Base-by-base conservation (phyloP, 2,888 invertebrate genomes). In the Gordius sp. region DNA sequence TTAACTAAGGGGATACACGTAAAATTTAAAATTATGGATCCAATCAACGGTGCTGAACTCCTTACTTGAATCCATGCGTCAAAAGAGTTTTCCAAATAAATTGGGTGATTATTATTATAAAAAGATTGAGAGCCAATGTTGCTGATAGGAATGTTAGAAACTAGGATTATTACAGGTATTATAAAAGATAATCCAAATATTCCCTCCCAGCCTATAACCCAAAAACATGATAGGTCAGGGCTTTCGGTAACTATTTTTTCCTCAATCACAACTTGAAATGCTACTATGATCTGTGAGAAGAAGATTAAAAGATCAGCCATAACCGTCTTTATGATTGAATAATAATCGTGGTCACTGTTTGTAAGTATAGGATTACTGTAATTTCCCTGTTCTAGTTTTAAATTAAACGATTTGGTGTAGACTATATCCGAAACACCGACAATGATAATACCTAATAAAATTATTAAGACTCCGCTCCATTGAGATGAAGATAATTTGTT, bases 191-290 rank as follows among this genome's bases (percentile, higher is more conserved):
- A 2, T 2, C 60, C 24, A 23, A 23, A 26, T 60, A 54, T 63
- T 71, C 85, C 86, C 74, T 91, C 87, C 80, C 82, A 84, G 2
- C 91, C 89, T 23, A 86, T 82, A 2, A 83, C 86, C 68, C 84
- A 82, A 60, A 91, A 71, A 0, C 89, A 78, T 0, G 85, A 82
- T 55, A 89, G 82, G 69, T 85, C 8, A 4, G 47, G 82, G 63
- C 79, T 74, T 56, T 80, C 78, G 59, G 77, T 73, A 0, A 91
- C 77, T 68, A 78, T 83, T 70, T 83, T 84, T 68, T 93, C 89
- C 69, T 93, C 91, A 60, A 82, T 79, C 0, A 91, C 86, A 80
- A 89, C 85, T 72, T 89, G 87, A 58, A 79, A 75, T 0, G 86
- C 80, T 20, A 79, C 79, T 62, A 91, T 77, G 56, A 91, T 77